Evolutionary conservation across 2,797 vertebrate species (phyloP).

Genomic region (Xenentodon cancila): DNA sequence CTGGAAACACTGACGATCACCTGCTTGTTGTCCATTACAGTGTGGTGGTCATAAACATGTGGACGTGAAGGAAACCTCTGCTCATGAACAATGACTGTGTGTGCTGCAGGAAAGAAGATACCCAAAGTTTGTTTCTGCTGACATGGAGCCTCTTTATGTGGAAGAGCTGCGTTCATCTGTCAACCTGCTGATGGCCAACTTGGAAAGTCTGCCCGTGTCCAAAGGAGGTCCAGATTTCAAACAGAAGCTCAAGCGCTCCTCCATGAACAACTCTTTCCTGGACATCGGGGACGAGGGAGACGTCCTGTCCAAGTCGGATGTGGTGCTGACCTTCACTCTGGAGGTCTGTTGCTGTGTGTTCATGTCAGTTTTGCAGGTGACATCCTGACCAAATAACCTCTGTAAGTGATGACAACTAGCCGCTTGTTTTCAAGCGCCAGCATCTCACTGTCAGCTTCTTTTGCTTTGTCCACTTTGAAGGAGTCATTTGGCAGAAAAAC

Average conservation of each 20-base stretch:
- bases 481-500: too few species aligned
- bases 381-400: too few species aligned
- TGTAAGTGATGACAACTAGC: too few species aligned
- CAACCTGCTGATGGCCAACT: constrained; percentile 95
- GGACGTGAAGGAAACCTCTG: too few species aligned
- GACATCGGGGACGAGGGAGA: constrained; percentile 95
- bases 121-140: constrained; percentile 86
- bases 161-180: constrained; percentile 94
- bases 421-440: too few species aligned
- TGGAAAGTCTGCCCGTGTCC: constrained; percentile 97
- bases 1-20: too few species aligned
- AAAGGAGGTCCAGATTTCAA: constrained; percentile 95
- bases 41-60: too few species aligned
- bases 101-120: constrained; percentile 87
- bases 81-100: background rate
- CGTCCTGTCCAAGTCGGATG: constrained; percentile 92
- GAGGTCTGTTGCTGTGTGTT: constrained; percentile 80
- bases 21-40: too few species aligned
- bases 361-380: too few species aligned
- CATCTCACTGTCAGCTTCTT: too few species aligned
- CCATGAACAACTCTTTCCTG: constrained; percentile 92
- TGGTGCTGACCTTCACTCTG: constrained; percentile 92
- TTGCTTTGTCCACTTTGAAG: too few species aligned
- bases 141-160: constrained; percentile 92
- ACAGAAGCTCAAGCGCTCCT: constrained; percentile 92